phyloP scores from a whole-genome alignment of 2,797 vertebrate species.

The Aeoliscus strigatus region DNA sequence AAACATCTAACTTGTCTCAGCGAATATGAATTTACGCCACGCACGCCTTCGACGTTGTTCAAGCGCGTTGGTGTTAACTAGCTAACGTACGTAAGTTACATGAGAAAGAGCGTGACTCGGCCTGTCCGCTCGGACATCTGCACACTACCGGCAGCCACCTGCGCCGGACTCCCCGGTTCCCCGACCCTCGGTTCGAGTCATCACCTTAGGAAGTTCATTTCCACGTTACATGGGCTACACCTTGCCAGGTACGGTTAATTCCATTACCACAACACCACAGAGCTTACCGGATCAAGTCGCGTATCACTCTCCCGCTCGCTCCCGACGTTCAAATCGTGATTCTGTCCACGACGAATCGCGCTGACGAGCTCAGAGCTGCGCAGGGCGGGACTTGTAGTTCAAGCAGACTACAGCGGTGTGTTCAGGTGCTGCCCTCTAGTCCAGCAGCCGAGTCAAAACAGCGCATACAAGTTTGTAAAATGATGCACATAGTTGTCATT shows the following conservation, averaged over 20 bases:
- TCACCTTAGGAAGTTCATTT: no score
- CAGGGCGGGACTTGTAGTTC: conserved; percentile 62
- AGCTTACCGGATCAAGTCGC: conserved; percentile 7
- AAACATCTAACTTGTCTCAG: fast-evolving
- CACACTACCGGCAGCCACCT: not conserved
- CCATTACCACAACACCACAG: conserved; percentile 32
- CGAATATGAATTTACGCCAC: fast-evolving
- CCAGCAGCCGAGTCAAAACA: no score
- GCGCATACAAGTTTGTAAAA: no score
- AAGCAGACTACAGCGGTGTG: conserved; percentile 13
- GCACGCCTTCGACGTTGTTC: no score
- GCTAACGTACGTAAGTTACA: conserved; percentile 8
- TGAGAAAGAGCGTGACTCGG: conserved; percentile 31
- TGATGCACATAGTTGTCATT: no score
- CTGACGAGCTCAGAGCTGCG: not conserved
- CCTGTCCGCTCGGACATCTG: conserved; percentile 6
- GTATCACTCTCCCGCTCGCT: conserved; percentile 53
- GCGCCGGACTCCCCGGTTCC: not conserved
- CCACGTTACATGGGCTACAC: not conserved
- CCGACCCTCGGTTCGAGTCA: not conserved
- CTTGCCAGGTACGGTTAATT: fast-evolving
- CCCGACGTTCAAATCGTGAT: conserved; percentile 47
- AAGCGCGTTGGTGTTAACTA: conserved; percentile 1
- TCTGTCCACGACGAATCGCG: not conserved
- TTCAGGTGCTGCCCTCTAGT: not conserved